A percentile compares a stretch with the other conserved stretches of the same genome.
Evolutionary conservation across 2,888 invertebrate species (phyloP).

Genomic region (Tenthredo mesomela): DNA sequence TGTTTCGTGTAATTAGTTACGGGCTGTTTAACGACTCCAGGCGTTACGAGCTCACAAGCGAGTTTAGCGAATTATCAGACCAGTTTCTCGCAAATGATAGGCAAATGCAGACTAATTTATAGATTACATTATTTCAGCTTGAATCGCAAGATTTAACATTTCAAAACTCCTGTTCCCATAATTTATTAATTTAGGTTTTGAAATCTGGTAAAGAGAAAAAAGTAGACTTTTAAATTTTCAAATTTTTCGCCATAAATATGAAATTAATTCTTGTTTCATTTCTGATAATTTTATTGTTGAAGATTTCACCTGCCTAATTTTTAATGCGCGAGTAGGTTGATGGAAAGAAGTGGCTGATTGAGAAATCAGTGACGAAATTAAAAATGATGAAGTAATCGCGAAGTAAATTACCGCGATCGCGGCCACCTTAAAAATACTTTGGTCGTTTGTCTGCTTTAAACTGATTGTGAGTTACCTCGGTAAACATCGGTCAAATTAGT

Average conservation of each 20-base stretch:
- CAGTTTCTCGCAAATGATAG: not conserved
- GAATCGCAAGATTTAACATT: not conserved
- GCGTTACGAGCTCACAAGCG: not conserved
- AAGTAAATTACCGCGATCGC: constrained; percentile 17
- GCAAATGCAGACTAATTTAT: not conserved
- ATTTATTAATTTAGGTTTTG: not conserved
- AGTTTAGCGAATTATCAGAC: constrained; percentile 28
- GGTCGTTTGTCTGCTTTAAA: constrained; percentile 10
- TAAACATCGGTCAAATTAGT: constrained; percentile 40
- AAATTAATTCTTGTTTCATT: not conserved
- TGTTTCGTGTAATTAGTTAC: constrained; percentile 44
- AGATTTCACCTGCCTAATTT: not conserved
- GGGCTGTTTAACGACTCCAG: constrained; percentile 29
- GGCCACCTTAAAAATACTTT: not conserved
- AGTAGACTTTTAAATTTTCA: not conserved
- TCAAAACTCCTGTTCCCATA: not conserved
- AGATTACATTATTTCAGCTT: not conserved
- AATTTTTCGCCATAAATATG: not conserved
- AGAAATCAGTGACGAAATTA: not conserved
- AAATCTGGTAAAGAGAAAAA: not conserved
- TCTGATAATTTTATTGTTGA: not conserved
- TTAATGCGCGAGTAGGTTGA: too few species aligned
- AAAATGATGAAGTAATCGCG: not conserved
- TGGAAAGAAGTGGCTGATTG: not conserved
- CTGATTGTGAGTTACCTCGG: constrained; percentile 17